Base-by-base conservation (phyloP, 1,140 invertebrate genomes). In the Scaptomyza montana region DNA sequence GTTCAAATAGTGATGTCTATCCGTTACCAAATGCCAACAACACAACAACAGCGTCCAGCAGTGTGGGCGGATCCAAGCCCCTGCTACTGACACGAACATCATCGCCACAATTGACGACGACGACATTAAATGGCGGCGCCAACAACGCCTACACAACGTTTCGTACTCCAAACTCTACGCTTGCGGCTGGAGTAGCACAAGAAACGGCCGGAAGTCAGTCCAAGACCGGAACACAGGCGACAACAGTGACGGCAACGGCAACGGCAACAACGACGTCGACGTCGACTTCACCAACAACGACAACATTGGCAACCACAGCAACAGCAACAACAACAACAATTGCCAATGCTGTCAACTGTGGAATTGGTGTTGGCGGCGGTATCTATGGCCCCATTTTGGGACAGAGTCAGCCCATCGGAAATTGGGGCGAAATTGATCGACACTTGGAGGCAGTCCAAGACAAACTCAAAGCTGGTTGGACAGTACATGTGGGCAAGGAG, bases 401-500 rank as follows among this genome's bases (percentile, higher is more conserved):
- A 46, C 76, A 74, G 36, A 75, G 63, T 51, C 78, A 68, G 59
- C 50, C 59, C 69, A 33, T 87, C 65, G 86, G 80, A 82, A 91
- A 89, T 91, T 91, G 90, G 90, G 68, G 74, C 50, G 84, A 91
- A 78, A 86, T 91, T 77, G 90, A 89, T 79, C 77, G 89, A 64
- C 89, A 92, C 61, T 81, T 94, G 78, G 93, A 94, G 71, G 92
- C 90, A 60, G 80, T 94, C 36, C 93, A 94, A 68, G 90, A 92
- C 13, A 93, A 92, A 65, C 90, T 94, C 30, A 94, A 94, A 78
- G 92, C 93, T 61, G 95, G 95, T 77, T 96, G 95, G 95, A 96
- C 94, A 5, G 94, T 95, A 5, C 95, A 96, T 89, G 93, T 94
- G n/a, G 94, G 94, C 77, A 94, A 94, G 74, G 95, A 96, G 80